phyloP scores from a whole-genome alignment of 2,113 vertebrate species.

The Sphyrna mokarran region DNA sequence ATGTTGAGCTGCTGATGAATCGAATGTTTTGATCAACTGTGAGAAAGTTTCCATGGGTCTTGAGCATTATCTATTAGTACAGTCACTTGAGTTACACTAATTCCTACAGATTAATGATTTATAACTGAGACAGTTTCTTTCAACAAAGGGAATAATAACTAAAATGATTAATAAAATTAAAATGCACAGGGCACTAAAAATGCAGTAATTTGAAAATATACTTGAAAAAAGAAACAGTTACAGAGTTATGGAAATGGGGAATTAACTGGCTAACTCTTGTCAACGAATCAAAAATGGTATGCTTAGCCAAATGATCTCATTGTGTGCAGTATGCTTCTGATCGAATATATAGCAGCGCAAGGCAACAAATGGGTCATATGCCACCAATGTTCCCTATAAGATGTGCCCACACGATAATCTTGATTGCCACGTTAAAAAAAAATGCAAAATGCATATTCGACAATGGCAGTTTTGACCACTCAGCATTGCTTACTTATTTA shows the following conservation, averaged over 20 bases:
- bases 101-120: neutral
- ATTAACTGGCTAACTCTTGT: neutral
- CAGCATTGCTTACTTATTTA: neutral
- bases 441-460: neutral
- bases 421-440: too few species aligned
- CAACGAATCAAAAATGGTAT: neutral
- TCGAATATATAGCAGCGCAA: neutral
- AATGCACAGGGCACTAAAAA: neutral
- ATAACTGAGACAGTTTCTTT: neutral
- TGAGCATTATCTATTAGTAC: neutral
- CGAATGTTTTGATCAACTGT: neutral
- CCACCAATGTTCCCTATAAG: too few species aligned
- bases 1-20: neutral
- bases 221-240: neutral
- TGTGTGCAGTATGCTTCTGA: neutral
- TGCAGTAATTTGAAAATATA: neutral
- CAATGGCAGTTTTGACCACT: neutral
- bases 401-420: neutral
- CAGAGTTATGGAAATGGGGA: neutral
- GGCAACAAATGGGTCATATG: neutral
- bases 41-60: neutral
- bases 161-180: neutral
- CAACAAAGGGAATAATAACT: neutral
- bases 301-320: neutral
- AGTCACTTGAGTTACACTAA: neutral